phyloP scores from a whole-genome alignment of 2,888 invertebrate species.

The Caenorhabditis sinica region DNA sequence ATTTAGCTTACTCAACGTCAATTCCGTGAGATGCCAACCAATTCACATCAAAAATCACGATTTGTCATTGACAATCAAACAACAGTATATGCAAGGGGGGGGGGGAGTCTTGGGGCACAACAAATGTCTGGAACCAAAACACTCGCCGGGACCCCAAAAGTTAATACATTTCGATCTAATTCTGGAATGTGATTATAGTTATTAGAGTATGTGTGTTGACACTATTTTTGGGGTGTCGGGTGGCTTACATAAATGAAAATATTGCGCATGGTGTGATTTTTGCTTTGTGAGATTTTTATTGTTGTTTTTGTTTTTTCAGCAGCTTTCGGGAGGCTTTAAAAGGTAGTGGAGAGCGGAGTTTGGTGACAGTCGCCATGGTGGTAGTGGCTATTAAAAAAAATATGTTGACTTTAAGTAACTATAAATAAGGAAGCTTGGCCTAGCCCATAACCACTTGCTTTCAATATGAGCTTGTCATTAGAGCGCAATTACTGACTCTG shows the following conservation, averaged over 20 bases:
- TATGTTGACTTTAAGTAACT: too few species aligned
- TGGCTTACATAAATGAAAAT: not conserved
- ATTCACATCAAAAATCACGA: slow-evolving; percentile 14
- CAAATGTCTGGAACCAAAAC: slow-evolving; percentile 7
- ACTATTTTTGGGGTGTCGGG: slow-evolving; percentile 10
- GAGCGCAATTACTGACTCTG: too few species aligned
- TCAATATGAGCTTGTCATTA: too few species aligned
- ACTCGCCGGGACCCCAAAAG: not conserved
- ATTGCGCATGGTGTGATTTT: not conserved
- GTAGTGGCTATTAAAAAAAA: not conserved
- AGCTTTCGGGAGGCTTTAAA: too few species aligned
- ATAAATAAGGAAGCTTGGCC: too few species aligned
- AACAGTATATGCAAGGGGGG: not conserved
- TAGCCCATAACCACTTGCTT: too few species aligned
- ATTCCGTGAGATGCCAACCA: too few species aligned
- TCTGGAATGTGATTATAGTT: slow-evolving; percentile 7
- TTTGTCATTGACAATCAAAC: slow-evolving; percentile 13
- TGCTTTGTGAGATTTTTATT: not conserved
- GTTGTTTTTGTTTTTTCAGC: too few species aligned
- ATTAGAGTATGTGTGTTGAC: slow-evolving; percentile 3
- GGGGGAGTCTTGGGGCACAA: not conserved
- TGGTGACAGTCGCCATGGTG: not conserved
- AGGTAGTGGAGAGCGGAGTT: too few species aligned
- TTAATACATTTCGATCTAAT: slow-evolving; percentile 2
- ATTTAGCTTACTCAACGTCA: too few species aligned